Evolutionary conservation across 1,140 invertebrate species (phyloP).

Genomic region (Eupristina koningsbergeri): DNA sequence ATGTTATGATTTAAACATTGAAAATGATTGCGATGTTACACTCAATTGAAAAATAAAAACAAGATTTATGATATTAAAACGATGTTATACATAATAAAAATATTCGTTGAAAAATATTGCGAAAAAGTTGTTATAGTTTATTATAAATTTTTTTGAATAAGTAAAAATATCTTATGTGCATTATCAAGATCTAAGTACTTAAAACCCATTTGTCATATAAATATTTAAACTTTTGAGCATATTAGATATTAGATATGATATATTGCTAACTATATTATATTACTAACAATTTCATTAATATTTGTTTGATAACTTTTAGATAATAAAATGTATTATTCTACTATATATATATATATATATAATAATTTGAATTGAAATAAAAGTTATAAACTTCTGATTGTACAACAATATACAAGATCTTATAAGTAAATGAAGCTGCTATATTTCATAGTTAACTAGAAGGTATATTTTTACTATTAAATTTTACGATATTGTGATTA

Average conservation of each 20-base stretch:
- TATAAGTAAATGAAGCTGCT: too few species aligned
- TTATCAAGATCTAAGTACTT: background rate
- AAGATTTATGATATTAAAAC: background rate
- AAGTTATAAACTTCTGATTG: too few species aligned
- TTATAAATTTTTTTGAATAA: background rate
- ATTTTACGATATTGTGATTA: too few species aligned
- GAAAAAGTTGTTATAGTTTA: background rate
- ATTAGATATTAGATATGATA: background rate
- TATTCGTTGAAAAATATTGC: background rate
- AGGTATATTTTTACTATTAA: too few species aligned
- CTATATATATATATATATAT: too few species aligned
- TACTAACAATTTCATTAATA: background rate
- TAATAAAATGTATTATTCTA: too few species aligned
- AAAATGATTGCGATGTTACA: background rate
- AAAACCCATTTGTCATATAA: constrained; percentile 4
- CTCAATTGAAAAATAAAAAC: constrained; percentile 7
- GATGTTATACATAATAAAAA: background rate
- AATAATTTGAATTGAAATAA: too few species aligned
- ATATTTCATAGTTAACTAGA: too few species aligned
- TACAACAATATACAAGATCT: too few species aligned
- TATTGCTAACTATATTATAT: background rate
- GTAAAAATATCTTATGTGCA: background rate
- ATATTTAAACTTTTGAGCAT: background rate
- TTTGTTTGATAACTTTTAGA: too few species aligned
- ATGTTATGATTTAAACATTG: background rate